Base-by-base conservation (phyloP, 2,888 invertebrate genomes). In the Scaptodrosophila latifasciaeformis region DNA sequence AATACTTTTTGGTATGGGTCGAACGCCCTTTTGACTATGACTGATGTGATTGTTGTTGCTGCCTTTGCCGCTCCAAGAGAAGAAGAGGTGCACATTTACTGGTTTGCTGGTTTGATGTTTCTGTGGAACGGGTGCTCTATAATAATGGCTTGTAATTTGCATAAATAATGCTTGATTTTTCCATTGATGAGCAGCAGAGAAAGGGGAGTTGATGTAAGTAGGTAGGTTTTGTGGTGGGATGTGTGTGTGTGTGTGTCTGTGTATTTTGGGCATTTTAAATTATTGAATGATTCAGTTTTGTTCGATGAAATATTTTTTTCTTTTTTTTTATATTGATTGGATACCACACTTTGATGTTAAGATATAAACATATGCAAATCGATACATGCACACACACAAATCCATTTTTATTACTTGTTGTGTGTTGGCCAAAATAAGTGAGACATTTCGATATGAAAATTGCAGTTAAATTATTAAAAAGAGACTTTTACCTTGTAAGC, bases 61-160 rank as follows among this genome's bases (percentile, higher is more conserved):
- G 31, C 34, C 49, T 37, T 49, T 59, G 40, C 44, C n/a, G 34
- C 24, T 45, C n/a, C n/a, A n/a, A n/a, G n/a, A n/a, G n/a, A n/a
- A n/a, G n/a, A n/a, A n/a, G n/a, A n/a, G n/a, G n/a, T n/a, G n/a
- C n/a, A n/a, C n/a, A n/a, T n/a, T 54, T 51, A 30, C 51, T 55
- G 9, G 17, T 29, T n/a, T n/a, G n/a, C n/a, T n/a, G n/a, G n/a
- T n/a, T 10, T 45, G 21, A 51, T 44, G 21, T 40, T 59, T 49
- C 44, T 62, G 65, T 53, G 70, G 59, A 67, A 48, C 67, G 67
- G 59, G 59, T 58, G 63, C 63, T 76, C 66, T 71, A 74, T 74
- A 74, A 74, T 76, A 74, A 79, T 74, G 72, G 72, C 31, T 54
- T 76, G 72, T 69, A 79, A 74, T 74, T 76, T 74, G 80, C 72